Evolutionary conservation across 2,888 invertebrate genomes (phyloP).

Genomic region (Drosophila prolongata): DNA sequence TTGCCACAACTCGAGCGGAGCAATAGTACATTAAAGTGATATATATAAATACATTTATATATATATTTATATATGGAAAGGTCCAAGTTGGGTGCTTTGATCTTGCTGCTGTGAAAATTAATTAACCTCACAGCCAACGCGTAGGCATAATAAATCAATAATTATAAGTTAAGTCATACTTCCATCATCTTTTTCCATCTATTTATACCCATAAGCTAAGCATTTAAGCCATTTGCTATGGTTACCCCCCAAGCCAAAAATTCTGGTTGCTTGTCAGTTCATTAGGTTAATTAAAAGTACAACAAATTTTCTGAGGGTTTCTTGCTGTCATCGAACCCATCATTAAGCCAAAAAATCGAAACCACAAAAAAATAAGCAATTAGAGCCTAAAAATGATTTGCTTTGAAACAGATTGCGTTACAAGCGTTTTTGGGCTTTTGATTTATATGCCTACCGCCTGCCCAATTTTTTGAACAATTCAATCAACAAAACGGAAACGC

Average conservation of each 20-base stretch:
- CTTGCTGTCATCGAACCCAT: slow-evolving; percentile 60
- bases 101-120: slow-evolving; percentile 26
- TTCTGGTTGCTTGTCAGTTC: slow-evolving; percentile 42
- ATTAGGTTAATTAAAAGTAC: slow-evolving; percentile 76
- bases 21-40: slow-evolving; percentile 8
- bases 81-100: slow-evolving; percentile 8
- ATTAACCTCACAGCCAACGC: slow-evolving; percentile 27
- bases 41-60: background rate
- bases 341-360: slow-evolving; percentile 43
- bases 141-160: slow-evolving; percentile 33
- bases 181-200: slow-evolving; percentile 22
- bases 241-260: slow-evolving; percentile 17
- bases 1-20: slow-evolving; percentile 16
- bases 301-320: slow-evolving; percentile 47
- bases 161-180: slow-evolving; percentile 8
- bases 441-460: slow-evolving; percentile 50
- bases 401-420: slow-evolving; percentile 55
- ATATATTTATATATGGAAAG: background rate
- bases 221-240: slow-evolving; percentile 39
- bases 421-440: slow-evolving; percentile 58
- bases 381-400: slow-evolving; percentile 44
- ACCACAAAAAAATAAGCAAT: slow-evolving; percentile 44
- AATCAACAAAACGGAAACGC: slow-evolving; percentile 50
- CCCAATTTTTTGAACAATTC: slow-evolving; percentile 57
- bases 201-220: slow-evolving; percentile 23